Evolutionary conservation across 2,888 invertebrate species (phyloP), one percentile per base, ranked within the genome.

Genomic region (Volucella bombylans): DNA sequence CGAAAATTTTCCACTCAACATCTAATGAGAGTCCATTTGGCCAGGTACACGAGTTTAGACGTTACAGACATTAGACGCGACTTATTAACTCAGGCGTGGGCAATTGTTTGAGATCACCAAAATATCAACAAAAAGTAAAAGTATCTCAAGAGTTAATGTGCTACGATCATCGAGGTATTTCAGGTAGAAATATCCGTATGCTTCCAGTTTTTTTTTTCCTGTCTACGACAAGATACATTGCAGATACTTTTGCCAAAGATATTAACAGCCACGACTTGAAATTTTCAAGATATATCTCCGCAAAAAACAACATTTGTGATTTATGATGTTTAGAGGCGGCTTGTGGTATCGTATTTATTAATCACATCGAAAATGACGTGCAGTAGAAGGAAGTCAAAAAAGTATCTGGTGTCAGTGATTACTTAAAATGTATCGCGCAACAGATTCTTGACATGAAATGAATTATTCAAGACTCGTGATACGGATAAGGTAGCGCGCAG

Each of bases 401-500:
- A 64, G 54, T 47, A 41, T 49, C 73, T 54, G 12, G 10, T 47
- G 47, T 72, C 39, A 79, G 45, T 79, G 65, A 39, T 18, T 38
- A 54, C 61, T 73, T 80, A 38, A 43, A 73, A 80, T 80, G 73
- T 73, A 61, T 80, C 54, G 59, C 79, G 68, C 73, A 73, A 23
- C 4, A 50, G 54, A 67, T 57, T 72, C 62, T 65, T 65, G 14
- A 52, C 72, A 52, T 45, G 45, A 49, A 49, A 80, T 80, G 79
- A 80, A 80, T 80, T 23, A 80, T 80, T 80, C 79, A 80, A 73
- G 54, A 80, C 61, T 61, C 59, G 73, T 61, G 73, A 80, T 73
- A 67, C 79, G 73, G 73, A 80, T 80, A 80, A 80, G 79, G 79
- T 68, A 73, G 79, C 67, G 6, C 31, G 0, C 59, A 72, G 71